These are phyloP conservation scores for Acropora tenuis DNA, from an alignment of 64 coral and sea anemone species.

Conservation along the genomic window DNA sequence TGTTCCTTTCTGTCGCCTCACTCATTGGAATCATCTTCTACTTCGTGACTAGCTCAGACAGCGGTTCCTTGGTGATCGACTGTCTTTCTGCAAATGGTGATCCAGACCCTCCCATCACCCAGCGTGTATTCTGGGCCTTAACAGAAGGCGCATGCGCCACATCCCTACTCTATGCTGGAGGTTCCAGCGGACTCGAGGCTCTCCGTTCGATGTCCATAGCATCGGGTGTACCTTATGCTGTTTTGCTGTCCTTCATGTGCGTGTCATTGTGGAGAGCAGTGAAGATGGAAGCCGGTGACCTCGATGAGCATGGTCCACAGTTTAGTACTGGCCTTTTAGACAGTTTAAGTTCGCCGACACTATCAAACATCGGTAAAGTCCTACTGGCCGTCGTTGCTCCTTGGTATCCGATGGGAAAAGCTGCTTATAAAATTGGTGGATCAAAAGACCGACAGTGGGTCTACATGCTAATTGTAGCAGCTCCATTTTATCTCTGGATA, in stretches of 20 bases:
- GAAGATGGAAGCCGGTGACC: constrained; percentile 43
- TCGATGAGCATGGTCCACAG: constrained; percentile 29
- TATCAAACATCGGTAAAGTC: neutral
- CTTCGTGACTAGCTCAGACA: constrained; percentile 55
- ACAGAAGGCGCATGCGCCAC: constrained; percentile 54
- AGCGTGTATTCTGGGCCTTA: constrained; percentile 54
- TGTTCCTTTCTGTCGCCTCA: constrained; percentile 37
- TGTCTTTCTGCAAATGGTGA: constrained; percentile 46
- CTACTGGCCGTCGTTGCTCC: constrained; percentile 28
- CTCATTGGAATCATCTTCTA: constrained; percentile 38
- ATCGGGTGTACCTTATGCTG: constrained; percentile 42
- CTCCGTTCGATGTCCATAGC: constrained; percentile 43
- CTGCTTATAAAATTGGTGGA: constrained; percentile 26
- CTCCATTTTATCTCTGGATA: constrained; percentile 50
- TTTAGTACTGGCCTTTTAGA: constrained; percentile 33
- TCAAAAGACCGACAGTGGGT: neutral
- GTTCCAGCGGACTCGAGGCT: neutral
- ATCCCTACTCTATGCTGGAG: constrained; percentile 26
- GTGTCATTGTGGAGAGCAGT: constrained; percentile 53
- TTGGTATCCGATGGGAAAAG: constrained; percentile 25
- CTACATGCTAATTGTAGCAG: constrained; percentile 22
- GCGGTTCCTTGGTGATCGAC: constrained; percentile 52
- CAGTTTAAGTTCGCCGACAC: neutral
- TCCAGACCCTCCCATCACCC: constrained; percentile 29
- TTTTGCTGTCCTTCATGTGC: constrained; percentile 37